These are phyloP conservation scores for Neotoxoptera formosana DNA, from an alignment of 1,140 invertebrate genomes.

Conservation along the genomic window DNA sequence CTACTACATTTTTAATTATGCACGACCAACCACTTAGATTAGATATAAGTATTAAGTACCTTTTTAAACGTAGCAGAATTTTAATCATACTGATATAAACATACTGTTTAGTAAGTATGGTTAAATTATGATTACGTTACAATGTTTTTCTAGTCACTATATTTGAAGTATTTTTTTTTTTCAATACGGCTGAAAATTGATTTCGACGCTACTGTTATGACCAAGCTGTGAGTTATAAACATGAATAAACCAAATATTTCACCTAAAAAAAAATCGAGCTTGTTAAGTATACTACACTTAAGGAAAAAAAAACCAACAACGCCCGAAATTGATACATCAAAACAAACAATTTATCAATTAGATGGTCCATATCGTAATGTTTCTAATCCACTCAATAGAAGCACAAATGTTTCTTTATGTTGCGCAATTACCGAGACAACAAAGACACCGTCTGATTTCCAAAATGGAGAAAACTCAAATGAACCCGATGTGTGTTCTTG, in stretches of 20 bases:
- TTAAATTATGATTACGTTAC: conserved; percentile 22
- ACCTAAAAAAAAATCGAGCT: conserved; percentile 44
- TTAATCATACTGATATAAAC: neutral
- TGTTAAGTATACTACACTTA: conserved; percentile 38
- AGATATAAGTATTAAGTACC: neutral
- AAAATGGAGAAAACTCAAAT: conserved; percentile 50
- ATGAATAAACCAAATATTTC: conserved; percentile 41
- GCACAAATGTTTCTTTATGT: conserved; percentile 61
- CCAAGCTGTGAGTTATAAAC: neutral
- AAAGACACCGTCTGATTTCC: conserved; percentile 33
- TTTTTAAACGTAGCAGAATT: neutral
- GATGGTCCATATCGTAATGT: conserved; percentile 37
- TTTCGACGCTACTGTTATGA: neutral
- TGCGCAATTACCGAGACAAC: conserved; percentile 61
- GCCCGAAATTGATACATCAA: neutral
- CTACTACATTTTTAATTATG: neutral
- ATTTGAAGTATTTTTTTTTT: neutral
- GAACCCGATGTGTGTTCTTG: conserved; percentile 46
- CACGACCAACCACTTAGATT: neutral
- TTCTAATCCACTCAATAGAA: conserved; percentile 53
- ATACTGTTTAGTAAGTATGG: neutral
- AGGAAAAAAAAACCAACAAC: conserved; percentile 15
- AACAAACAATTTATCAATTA: neutral
- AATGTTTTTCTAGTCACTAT: neutral
- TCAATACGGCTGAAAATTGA: neutral